Percentiles rank a stretch among this genome's conserved stretches.
phyloP scores from a whole-genome alignment of 2,113 vertebrate species.

The Megalops atlanticus region DNA sequence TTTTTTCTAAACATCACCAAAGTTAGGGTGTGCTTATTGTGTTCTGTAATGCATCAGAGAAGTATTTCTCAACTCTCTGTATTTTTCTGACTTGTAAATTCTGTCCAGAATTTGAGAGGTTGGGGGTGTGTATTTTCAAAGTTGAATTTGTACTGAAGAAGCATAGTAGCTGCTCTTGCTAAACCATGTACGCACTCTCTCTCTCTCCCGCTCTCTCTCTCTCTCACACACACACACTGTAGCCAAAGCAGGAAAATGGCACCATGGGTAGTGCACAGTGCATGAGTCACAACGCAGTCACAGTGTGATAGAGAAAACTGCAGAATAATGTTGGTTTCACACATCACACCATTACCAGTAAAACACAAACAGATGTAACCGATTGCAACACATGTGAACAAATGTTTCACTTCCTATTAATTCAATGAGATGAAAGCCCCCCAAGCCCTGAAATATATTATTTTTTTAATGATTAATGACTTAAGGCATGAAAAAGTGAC shows the following conservation, averaged over 20 bases:
- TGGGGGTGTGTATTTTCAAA: too few species aligned
- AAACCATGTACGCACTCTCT: not conserved
- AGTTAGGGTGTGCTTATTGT: too few species aligned
- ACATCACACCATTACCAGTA: not conserved
- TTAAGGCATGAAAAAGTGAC: not conserved
- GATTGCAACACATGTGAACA: conserved; percentile 7
- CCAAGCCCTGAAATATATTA: not conserved
- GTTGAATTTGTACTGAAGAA: too few species aligned
- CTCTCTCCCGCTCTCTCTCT: not conserved
- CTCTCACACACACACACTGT: not conserved
- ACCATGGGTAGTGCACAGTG: not conserved
- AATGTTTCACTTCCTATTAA: conserved; percentile 11
- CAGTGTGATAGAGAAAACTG: not conserved
- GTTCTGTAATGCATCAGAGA: too few species aligned
- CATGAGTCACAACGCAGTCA: not conserved
- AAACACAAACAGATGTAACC: not conserved
- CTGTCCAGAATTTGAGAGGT: too few species aligned
- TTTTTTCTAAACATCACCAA: too few species aligned
- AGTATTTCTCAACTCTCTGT: too few species aligned
- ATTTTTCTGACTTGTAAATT: too few species aligned
- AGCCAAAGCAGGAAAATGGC: not conserved
- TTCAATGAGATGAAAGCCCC: not conserved
- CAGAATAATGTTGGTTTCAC: not conserved
- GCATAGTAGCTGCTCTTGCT: too few species aligned
- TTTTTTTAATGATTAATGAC: not conserved